phyloP scores from a whole-genome alignment of 2,888 invertebrate genomes.

The Pherbina coryleti region DNA sequence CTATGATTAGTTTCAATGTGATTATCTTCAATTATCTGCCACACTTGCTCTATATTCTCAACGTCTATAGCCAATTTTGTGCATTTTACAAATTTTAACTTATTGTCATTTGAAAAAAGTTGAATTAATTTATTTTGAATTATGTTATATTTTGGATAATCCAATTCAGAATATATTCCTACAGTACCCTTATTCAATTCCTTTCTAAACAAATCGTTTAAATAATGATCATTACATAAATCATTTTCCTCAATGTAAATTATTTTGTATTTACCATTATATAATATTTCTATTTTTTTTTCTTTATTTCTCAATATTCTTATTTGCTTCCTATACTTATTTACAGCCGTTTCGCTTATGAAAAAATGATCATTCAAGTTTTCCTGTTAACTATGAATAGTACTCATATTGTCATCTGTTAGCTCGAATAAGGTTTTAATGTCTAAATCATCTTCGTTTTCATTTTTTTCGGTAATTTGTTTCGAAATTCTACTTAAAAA shows the following conservation, averaged over 20 bases:
- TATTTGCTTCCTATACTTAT: conserved; percentile 36
- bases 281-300: conserved; percentile 9
- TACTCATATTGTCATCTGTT: too few relatives aligned
- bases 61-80: conserved; percentile 39
- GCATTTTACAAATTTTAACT: conserved; percentile 42
- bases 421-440: too few relatives aligned
- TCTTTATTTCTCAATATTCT: conserved; percentile 32
- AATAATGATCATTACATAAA: conserved; percentile 25
- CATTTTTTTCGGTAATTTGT: too few relatives aligned
- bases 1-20: too few relatives aligned
- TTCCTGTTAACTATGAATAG: conserved; percentile 3
- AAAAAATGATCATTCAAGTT: conserved; percentile 9
- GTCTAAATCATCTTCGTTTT: too few relatives aligned
- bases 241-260: conserved; percentile 31
- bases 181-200: conserved; percentile 35
- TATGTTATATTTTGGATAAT: too few relatives aligned
- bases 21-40: conserved; percentile 35
- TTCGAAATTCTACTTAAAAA: conserved; percentile 37
- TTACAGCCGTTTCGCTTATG: conserved; percentile 23
- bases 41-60: conserved; percentile 37
- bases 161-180: conserved; percentile 32
- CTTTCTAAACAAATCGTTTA: conserved; percentile 34
- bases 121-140: conserved; percentile 23
- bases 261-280: conserved; percentile 34
- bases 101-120: conserved; percentile 23